Base-by-base conservation (phyloP, 2,888 invertebrate species). In the Lypha dubia region DNA sequence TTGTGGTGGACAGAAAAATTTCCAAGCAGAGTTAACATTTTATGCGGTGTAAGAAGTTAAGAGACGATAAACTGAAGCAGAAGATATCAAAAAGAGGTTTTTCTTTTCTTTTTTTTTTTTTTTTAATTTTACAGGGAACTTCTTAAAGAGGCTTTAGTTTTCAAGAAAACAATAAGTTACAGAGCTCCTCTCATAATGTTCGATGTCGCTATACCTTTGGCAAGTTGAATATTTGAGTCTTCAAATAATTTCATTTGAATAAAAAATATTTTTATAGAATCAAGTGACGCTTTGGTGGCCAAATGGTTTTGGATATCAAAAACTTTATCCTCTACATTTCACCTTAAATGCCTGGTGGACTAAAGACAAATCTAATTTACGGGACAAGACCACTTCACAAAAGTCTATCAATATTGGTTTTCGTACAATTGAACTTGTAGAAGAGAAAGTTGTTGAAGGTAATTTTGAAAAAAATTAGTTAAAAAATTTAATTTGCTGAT, bases 211-310 rank as follows among this genome's bases (percentile, higher is more conserved):
- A 85, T 92, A 76, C 89, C 91, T 86, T 88, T 89, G 88, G 91
- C 91, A 85, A 88, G 91, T 86, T 60, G 3, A 74, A 32, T 22
- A 49, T 35, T 8, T 0, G 13, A 65, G 20, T 7, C 32, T 20
- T 32, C 0, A 13, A 28, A n/a, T 1, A 1, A 0, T 35, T 5
- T 11, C 1, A 11, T 24, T 35, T 32, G 49, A 22, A 5, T 41
- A 8, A 15, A 6, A 62, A 38, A 81, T 11, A 15, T 0, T 22
- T 3, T 79, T 67, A 17, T 65, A 94, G 94, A 88, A 90, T 38
- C 88, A 91, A 62, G 94, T 96, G 0, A 90, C 94, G 56, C 88
- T 94, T 22, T 99, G 99, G 99, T 99, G 98, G 98, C 99, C 99
- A 0, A 98, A 98, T 92, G 98, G 98, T 24, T 96, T 95, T 88